Evolutionary conservation across 1,140 invertebrate species (phyloP).

Genomic region (Nomia melanderi): DNA sequence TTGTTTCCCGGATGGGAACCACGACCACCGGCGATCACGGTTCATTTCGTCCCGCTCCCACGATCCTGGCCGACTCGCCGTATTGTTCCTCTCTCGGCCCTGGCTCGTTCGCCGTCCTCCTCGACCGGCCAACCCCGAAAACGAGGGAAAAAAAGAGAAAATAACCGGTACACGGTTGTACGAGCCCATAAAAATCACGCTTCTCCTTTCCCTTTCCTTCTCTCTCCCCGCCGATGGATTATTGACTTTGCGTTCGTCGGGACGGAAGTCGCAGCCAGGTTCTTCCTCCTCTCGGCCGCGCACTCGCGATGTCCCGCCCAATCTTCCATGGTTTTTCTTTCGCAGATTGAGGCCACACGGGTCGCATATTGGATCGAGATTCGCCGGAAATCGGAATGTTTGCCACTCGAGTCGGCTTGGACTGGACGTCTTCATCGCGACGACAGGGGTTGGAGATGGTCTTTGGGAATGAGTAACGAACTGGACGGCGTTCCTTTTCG

Average conservation of each 20-base stretch:
- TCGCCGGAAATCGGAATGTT: constrained; percentile 44
- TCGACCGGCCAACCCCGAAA: neutral
- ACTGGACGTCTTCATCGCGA: constrained; percentile 11
- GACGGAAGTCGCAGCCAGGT: neutral
- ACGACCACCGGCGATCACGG: constrained; percentile 58
- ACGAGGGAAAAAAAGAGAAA: constrained; percentile 53
- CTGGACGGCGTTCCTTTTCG: too few species aligned
- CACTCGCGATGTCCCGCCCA: constrained; percentile 4
- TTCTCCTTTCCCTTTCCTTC: neutral
- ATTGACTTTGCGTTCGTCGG: constrained; percentile 54
- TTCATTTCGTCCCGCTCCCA: constrained; percentile 59
- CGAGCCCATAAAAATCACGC: constrained; percentile 67
- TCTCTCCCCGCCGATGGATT: constrained; percentile 27
- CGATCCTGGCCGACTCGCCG: constrained; percentile 5
- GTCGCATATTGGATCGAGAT: constrained; percentile 42
- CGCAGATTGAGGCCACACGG: constrained; percentile 35
- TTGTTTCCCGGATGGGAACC: constrained; percentile 51
- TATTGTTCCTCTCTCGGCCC: constrained; percentile 2
- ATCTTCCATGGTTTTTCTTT: constrained; percentile 36
- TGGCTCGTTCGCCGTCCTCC: neutral
- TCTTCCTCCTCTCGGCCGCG: neutral
- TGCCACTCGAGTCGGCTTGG: neutral
- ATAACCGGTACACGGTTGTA: constrained; percentile 56
- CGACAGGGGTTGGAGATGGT: neutral
- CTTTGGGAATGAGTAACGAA: neutral